Conservation (phyloP, 1,140 invertebrate genomes). For the Meteorus sp. region DNA sequence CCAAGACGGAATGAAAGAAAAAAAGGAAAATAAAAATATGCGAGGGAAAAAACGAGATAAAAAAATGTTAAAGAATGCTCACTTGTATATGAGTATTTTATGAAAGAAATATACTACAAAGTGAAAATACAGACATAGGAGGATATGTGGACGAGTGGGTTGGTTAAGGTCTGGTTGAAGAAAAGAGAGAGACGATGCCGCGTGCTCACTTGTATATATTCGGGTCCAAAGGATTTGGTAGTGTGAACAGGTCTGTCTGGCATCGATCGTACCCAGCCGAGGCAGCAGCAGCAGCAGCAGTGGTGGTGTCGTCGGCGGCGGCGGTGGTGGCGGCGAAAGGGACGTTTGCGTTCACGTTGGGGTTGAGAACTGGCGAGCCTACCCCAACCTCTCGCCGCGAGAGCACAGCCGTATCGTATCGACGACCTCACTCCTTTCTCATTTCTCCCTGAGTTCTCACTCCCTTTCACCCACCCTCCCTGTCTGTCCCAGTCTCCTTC, state of each 20-base stretch:
- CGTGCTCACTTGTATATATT: slow-evolving; percentile 1
- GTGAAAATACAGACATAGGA: too few species aligned
- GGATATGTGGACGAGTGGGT: too few species aligned
- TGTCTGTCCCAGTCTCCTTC: too few species aligned
- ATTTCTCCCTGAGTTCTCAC: too few species aligned
- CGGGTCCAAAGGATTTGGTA: slow-evolving; percentile 49
- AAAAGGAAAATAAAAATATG: too few species aligned
- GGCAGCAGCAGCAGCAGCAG: background rate
- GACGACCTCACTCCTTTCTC: slow-evolving; percentile 49
- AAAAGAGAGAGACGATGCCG: slow-evolving; percentile 10
- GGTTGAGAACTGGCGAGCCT: slow-evolving; percentile 45
- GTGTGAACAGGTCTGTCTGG: slow-evolving; percentile 59
- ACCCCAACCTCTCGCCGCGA: slow-evolving; percentile 53
- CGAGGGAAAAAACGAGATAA: background rate
- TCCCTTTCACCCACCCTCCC: slow-evolving; percentile 28
- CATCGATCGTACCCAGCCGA: slow-evolving; percentile 52
- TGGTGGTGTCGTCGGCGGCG: slow-evolving; percentile 3
- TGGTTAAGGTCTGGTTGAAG: background rate
- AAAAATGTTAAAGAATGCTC: too few species aligned
- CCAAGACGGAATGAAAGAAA: too few species aligned
- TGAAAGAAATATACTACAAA: too few species aligned
- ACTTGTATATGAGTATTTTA: too few species aligned
- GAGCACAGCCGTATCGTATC: slow-evolving; percentile 48
- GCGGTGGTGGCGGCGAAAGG: slow-evolving; percentile 8
- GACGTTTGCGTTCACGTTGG: too few species aligned